Base-by-base conservation (phyloP, 1,140 invertebrate species). In the Trichomalopsis sarcophagae region DNA sequence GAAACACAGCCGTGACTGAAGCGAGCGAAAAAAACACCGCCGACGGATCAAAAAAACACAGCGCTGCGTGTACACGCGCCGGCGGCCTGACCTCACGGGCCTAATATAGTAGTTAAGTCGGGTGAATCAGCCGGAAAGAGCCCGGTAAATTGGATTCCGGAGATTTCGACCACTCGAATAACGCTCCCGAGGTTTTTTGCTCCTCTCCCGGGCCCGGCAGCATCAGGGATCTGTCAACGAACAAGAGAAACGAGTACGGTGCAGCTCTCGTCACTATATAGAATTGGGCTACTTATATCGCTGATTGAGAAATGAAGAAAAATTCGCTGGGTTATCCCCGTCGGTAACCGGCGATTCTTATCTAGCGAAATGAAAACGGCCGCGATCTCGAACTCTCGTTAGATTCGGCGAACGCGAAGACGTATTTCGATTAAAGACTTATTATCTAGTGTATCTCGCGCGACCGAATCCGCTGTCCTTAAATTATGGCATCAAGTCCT, bases 81-180 rank as follows among this genome's bases (percentile, higher is more conserved):
- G 40, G 6, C 33, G 30, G 36, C 14, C 14, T 40, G 73, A 74
- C 23, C 73, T 75, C 73, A 47, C 73, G n/a, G 21, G n/a, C 36
- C 73, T 44, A 75, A 76, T 76, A 76, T 76, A 50, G 74, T 76
- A 40, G 44, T 76, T 76, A 76, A 47, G 6, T 76, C n/a, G 5
- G 9, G 74, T 78, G 76, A 78, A 78, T 78, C 76, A 78, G 76
- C 76, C 50, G 50, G 50, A 78, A 78, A 66, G 44, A 50, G 76
- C 14, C 5, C 30, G 21, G 14, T 33, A 66, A 78, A 78, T 78
- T 62, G 23, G 76, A 50, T 76, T 47, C 44, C 33, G 30, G 17
- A 33, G 47, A 78, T 78, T 78, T 78, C 23, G 23, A 13, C 0
- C 73, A 62, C 14, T 5, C 13, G 2, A 17, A 2, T 55, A 55